phyloP scores from a whole-genome alignment of 1,140 invertebrate species.

The Dendroctonus ponderosae region DNA sequence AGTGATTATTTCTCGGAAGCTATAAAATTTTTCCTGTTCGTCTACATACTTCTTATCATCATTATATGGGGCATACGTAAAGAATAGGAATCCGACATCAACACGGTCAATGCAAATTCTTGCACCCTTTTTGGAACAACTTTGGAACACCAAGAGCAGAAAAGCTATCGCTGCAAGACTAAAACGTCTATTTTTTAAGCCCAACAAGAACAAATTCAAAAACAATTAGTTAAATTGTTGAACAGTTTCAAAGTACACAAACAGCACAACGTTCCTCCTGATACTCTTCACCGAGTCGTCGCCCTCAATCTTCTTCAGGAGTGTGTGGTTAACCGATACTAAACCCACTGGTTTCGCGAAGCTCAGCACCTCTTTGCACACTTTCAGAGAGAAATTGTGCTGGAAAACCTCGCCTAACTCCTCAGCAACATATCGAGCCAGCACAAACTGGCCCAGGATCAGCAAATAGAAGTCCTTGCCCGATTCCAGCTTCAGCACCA shows the following conservation, averaged over 20 bases:
- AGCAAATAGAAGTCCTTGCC: constrained; percentile 21
- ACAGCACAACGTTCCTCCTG: constrained; percentile 25
- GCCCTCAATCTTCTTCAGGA: constrained; percentile 30
- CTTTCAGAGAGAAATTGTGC: constrained; percentile 15
- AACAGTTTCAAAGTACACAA: constrained; percentile 26
- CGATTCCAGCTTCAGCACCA: constrained; percentile 19
- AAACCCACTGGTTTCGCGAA: constrained; percentile 18
- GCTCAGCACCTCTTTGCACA: constrained; percentile 13
- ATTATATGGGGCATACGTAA: no score
- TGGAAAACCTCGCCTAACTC: constrained; percentile 30
- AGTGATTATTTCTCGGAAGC: no score
- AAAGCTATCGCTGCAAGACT: no score
- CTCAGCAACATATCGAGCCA: constrained; percentile 15
- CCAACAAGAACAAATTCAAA: no score
- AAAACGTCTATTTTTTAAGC: no score
- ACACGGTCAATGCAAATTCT: no score
- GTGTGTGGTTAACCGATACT: constrained; percentile 20
- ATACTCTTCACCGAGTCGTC: constrained; percentile 25
- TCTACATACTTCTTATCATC: no score
- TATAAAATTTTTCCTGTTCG: no score
- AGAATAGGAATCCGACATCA: no score
- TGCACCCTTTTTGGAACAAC: no score
- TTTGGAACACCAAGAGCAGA: no score
- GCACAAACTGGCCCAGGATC: constrained; percentile 29
- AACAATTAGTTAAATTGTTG: no score